phyloP scores from a whole-genome alignment of 2,797 vertebrate genomes.

The Sebastolobus alascanus region DNA sequence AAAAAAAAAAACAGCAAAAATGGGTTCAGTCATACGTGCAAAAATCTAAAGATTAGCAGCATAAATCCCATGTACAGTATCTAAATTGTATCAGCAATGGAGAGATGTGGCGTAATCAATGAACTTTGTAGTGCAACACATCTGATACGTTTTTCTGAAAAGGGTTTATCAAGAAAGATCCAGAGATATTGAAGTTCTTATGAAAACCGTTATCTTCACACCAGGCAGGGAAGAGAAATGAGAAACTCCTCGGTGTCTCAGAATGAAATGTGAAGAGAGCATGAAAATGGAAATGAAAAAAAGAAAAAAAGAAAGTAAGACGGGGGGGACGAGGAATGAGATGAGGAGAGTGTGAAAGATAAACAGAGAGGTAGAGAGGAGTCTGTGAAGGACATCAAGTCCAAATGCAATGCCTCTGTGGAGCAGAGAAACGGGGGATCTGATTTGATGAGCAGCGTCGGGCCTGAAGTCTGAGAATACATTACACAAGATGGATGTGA shows the following conservation, averaged over 20 bases:
- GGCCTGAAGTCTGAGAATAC: slow-evolving; percentile 14
- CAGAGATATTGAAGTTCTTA: slow-evolving; percentile 35
- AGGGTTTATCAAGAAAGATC: slow-evolving; percentile 1
- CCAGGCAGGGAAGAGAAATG: slow-evolving; percentile 23
- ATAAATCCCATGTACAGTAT: background rate
- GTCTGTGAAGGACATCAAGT: slow-evolving; percentile 33
- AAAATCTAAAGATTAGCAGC: background rate
- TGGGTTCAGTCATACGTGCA: background rate
- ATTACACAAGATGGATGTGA: slow-evolving; percentile 34
- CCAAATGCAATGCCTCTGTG: slow-evolving; percentile 19
- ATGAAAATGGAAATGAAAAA: slow-evolving; percentile 19
- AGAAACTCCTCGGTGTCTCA: slow-evolving; percentile 24
- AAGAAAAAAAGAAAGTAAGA: slow-evolving; percentile 6
- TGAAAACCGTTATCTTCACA: slow-evolving; percentile 53
- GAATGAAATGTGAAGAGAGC: slow-evolving; percentile 29
- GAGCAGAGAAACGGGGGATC: slow-evolving; percentile 12
- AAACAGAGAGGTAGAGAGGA: slow-evolving; percentile 29
- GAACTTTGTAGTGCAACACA: background rate
- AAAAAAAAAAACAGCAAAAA: background rate
- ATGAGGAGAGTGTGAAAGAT: slow-evolving; percentile 22
- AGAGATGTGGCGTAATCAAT: background rate
- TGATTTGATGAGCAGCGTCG: slow-evolving; percentile 6
- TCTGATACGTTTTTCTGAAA: background rate
- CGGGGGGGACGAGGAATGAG: background rate
- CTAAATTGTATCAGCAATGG: background rate